Percentiles rank a stretch among this genome's conserved stretches.
Evolutionary conservation across 2,113 vertebrate genomes (phyloP).

Genomic region (Numenius arquata): DNA sequence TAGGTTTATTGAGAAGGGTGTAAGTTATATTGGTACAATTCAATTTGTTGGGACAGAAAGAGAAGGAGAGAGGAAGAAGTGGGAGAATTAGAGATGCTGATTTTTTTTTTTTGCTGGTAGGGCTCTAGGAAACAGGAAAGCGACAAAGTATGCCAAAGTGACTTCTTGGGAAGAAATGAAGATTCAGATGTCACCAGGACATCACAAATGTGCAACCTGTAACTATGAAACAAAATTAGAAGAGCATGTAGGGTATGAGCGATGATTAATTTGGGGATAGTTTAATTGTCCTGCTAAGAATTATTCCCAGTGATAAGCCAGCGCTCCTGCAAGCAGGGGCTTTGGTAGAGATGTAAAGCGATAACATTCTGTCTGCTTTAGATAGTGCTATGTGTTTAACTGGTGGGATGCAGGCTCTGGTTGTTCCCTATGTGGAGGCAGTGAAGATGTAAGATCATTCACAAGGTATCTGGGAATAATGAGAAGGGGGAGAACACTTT

Average conservation of each 20-base stretch:
- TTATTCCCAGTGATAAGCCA: background rate
- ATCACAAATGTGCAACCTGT: background rate
- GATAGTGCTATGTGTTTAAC: background rate
- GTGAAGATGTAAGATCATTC: background rate
- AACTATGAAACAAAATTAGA: background rate
- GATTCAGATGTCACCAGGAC: background rate
- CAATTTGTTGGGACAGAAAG: background rate
- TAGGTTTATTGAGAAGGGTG: background rate
- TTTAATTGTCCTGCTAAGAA: background rate
- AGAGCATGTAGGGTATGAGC: background rate
- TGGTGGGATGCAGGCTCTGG: background rate
- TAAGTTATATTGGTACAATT: background rate
- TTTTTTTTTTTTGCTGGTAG: background rate
- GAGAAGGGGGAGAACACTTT: background rate
- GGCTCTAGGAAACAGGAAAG: background rate
- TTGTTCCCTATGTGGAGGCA: background rate
- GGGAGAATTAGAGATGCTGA: background rate
- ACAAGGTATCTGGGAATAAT: background rate
- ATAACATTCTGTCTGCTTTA: background rate
- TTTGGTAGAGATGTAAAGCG: background rate
- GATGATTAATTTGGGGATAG: background rate
- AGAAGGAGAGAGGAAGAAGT: background rate
- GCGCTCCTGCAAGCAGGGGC: background rate
- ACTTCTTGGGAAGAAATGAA: background rate
- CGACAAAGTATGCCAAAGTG: background rate